Evolutionary conservation across 2,888 invertebrate genomes (phyloP), one percentile per base, ranked within the genome.

Genomic region (Drosophila robusta): DNA sequence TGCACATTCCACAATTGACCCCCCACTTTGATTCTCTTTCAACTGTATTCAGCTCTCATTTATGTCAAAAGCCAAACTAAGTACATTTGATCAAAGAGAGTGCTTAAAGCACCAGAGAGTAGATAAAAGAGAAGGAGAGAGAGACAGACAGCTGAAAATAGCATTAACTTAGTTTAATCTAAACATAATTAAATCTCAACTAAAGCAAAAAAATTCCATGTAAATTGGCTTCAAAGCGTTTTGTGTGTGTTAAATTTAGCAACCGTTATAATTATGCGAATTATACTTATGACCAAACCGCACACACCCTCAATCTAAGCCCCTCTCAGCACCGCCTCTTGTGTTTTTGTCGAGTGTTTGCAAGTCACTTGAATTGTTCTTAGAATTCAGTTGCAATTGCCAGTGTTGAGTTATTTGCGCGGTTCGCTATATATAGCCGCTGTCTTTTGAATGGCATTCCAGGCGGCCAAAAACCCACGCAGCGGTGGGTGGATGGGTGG

Each of bases 361-460:
- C 60, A 61, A 64, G 57, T 69, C 61, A 63, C 44, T 77, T 63
- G 61, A 66, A 67, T 66, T 54, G 60, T 70, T 74, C 65, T 61
- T 63, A 38, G 70, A 61, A 63, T 57, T 76, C 46, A 60, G 66
- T 55, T 76, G 76, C 76, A 76, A 76, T 76, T 70, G 61, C 55
- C 58, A 47, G 64, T 60, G 58, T 55, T 67, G 42, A 69, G 68
- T 63, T 75, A 71, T 63, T 75, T 71, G 51, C 60, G 44, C 44
- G 41, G 44, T 39, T 61, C 67, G 57, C 83, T 82, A 85, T 81
- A 82, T 78, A 80, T 81, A 82, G 86, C 44, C 5, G 55, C 42
- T 70, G 66, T 81, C 80, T 77, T 80, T 68, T 82, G 58, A 78
- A 86, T 82, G 80, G 70, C 80, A 82, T 83, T 73, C 75, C 70